phyloP scores from a whole-genome alignment of 2,113 vertebrate genomes.

The Emydocephalus ijimae region DNA sequence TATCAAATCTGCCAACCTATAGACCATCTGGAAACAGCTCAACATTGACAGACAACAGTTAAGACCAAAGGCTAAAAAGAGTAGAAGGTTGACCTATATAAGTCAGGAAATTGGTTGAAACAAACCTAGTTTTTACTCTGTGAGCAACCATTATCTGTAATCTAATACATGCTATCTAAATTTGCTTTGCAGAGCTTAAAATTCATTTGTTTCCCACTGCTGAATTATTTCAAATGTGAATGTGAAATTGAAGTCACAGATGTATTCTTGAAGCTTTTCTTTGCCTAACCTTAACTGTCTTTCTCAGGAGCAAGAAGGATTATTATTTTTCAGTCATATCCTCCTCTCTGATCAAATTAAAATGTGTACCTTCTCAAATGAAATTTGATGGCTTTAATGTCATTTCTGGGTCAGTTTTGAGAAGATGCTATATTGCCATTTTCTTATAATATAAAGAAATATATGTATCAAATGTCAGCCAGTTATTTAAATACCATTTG shows the following conservation, averaged over 20 bases:
- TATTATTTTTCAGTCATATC: background rate
- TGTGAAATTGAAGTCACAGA: slow-evolving; percentile 2
- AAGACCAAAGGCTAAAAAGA: slow-evolving; percentile 25
- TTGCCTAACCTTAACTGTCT: slow-evolving; percentile 7
- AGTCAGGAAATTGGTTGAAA: slow-evolving; percentile 15
- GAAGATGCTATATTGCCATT: slow-evolving; percentile 26
- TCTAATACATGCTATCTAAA: slow-evolving; percentile 6
- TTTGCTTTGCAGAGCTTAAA: slow-evolving; percentile 14
- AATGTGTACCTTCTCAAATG: slow-evolving; percentile 29
- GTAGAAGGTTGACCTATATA: background rate
- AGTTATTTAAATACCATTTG: slow-evolving; percentile 46
- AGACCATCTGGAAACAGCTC: slow-evolving; percentile 62
- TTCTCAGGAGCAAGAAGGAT: slow-evolving; percentile 16
- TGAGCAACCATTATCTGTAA: background rate
- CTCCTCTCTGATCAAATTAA: slow-evolving; percentile 10
- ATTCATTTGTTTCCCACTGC: fast-evolving
- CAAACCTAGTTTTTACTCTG: background rate
- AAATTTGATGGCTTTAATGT: slow-evolving; percentile 33
- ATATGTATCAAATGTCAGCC: slow-evolving; percentile 43
- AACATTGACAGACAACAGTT: slow-evolving; percentile 40
- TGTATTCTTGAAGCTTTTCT: background rate
- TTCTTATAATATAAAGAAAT: slow-evolving; percentile 28
- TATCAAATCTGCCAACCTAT: slow-evolving; percentile 62
- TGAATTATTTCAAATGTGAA: background rate
- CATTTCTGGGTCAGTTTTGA: slow-evolving; percentile 9